These are phyloP conservation scores for Prionchulus punctatus DNA, from an alignment of 2,888 invertebrate genomes.

Conservation along the genomic window DNA sequence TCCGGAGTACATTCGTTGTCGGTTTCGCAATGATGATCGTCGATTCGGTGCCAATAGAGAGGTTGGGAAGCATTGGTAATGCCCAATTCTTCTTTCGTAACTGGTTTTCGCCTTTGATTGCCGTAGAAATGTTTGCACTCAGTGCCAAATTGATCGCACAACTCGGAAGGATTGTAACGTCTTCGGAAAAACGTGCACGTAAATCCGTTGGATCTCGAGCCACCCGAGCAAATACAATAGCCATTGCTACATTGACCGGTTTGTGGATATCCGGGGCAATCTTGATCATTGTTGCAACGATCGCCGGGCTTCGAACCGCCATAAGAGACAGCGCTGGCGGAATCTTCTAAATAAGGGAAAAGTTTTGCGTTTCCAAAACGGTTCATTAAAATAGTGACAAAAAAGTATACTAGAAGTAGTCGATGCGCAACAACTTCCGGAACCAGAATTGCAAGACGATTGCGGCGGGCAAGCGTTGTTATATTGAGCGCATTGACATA, in stretches of 20 bases:
- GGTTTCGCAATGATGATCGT: neutral
- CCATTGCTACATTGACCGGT: slow-evolving; percentile 6
- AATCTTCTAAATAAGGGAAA: neutral
- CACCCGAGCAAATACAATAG: slow-evolving; percentile 3
- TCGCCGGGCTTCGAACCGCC: neutral
- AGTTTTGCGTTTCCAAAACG: neutral
- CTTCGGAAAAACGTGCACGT: neutral
- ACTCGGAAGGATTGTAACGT: slow-evolving; percentile 1
- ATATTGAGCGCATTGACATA: slow-evolving; percentile 27
- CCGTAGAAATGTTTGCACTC: neutral
- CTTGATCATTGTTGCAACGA: neutral
- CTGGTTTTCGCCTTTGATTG: neutral
- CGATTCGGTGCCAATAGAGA: neutral
- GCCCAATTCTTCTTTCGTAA: neutral
- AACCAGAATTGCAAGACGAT: slow-evolving; percentile 21
- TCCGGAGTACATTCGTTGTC: slow-evolving; percentile 2
- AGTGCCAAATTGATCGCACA: slow-evolving; percentile 1
- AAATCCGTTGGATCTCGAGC: slow-evolving; percentile 5
- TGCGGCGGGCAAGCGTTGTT: slow-evolving; percentile 23
- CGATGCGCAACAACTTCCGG: no score
- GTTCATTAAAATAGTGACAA: neutral
- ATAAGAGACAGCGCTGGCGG: neutral
- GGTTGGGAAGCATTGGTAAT: neutral
- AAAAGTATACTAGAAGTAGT: no score
- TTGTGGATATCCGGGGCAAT: slow-evolving; percentile 3